phyloP scores from a whole-genome alignment of 2,797 vertebrate species.

The Micromesistius poutassou region DNA sequence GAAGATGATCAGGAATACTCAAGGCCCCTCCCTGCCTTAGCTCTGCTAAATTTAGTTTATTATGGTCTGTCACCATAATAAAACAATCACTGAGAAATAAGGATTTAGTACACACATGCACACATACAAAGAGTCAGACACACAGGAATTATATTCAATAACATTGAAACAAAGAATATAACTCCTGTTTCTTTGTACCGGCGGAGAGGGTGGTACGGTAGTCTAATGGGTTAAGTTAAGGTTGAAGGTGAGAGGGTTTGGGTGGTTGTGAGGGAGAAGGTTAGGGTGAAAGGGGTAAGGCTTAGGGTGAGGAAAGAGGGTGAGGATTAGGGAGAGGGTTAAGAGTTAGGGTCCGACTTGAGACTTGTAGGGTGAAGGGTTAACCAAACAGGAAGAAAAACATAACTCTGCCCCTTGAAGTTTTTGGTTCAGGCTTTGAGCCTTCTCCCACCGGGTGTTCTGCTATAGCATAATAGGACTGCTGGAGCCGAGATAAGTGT shows the following conservation, averaged over 20 bases:
- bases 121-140: not conserved
- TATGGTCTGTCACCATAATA: not conserved
- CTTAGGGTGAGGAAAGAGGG: not conserved
- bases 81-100: not conserved
- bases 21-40: not conserved
- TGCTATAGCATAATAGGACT: not conserved
- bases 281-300: not conserved
- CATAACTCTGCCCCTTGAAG: not conserved
- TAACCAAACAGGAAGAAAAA: not conserved
- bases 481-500: not conserved
- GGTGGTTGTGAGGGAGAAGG: not conserved
- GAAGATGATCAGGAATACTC: constrained; percentile 54
- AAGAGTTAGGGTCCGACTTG: not conserved
- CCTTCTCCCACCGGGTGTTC: not conserved
- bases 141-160: not conserved
- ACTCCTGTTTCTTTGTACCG: not conserved
- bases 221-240: not conserved
- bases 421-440: not conserved
- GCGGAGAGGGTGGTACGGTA: not conserved
- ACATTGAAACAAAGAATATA: not conserved
- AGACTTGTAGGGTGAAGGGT: not conserved
- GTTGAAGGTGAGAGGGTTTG: not conserved
- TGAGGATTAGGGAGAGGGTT: not conserved
- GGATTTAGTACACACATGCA: not conserved
- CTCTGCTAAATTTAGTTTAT: not conserved